Conservation (phyloP, 37 sponge, comb jelly and placozoan species). For the Beroe ovata region DNA sequence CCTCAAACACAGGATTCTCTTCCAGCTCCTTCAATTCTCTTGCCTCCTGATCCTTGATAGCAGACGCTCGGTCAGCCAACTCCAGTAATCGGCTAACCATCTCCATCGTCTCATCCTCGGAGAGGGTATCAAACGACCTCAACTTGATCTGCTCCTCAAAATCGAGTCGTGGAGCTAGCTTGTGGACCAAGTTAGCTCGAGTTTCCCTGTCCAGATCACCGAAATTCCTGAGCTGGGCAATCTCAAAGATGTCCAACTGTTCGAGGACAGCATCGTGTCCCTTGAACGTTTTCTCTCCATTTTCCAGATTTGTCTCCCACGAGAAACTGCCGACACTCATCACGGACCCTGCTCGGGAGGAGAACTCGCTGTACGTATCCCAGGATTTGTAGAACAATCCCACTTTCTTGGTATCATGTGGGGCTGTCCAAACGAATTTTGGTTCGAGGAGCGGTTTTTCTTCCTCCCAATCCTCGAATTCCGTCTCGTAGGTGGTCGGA, state of each 20-base stretch:
- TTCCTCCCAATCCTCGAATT: constrained; percentile 53
- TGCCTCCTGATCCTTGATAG: constrained; percentile 17
- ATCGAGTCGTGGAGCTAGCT: constrained; percentile 3
- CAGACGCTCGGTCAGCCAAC: not conserved
- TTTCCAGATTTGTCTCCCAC: not conserved
- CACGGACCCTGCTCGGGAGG: constrained; percentile 34
- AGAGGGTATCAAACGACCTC: constrained; percentile 8
- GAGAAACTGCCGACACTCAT: constrained; percentile 50
- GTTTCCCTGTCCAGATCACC: constrained; percentile 12
- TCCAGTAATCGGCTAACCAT: not conserved
- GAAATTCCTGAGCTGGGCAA: constrained; percentile 13
- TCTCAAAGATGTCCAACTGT: constrained; percentile 20
- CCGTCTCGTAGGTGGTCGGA: constrained; percentile 43
- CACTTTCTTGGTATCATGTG: constrained; percentile 39
- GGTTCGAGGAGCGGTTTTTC: constrained; percentile 36
- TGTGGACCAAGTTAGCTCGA: not conserved
- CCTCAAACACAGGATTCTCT: constrained; percentile 10
- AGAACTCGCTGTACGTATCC: constrained; percentile 57
- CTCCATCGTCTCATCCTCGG: constrained; percentile 31
- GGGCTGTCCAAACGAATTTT: constrained; percentile 36
- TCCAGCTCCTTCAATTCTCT: constrained; percentile 30
- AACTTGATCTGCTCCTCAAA: constrained; percentile 47
- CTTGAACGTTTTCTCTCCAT: constrained; percentile 9
- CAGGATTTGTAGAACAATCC: constrained; percentile 49
- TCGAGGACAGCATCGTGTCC: constrained; percentile 47